Percentiles rank a stretch among this genome's conserved stretches.
These are phyloP conservation scores for Drosophila limbata DNA, from an alignment of 2,888 invertebrate genomes.

Conservation along the genomic window DNA sequence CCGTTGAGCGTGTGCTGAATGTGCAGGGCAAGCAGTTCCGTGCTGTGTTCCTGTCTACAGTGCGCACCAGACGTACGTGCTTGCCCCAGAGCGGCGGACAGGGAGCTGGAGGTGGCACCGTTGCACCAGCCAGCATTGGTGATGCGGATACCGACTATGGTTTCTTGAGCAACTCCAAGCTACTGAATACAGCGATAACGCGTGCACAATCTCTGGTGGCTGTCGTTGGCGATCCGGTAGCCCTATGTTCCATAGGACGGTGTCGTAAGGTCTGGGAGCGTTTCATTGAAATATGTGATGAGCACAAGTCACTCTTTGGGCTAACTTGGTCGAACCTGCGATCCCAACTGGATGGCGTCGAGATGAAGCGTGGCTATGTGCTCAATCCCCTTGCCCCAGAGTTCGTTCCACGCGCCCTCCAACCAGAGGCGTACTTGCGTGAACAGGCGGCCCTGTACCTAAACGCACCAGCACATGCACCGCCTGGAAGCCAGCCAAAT, in stretches of 20 bases:
- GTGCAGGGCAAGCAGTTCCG: slow-evolving; percentile 95
- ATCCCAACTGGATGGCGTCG: slow-evolving; percentile 90
- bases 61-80: slow-evolving; percentile 90
- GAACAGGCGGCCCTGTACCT: slow-evolving; percentile 84
- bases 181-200: slow-evolving; percentile 93
- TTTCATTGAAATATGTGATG: slow-evolving; percentile 90
- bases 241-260: slow-evolving; percentile 91
- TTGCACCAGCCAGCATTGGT: slow-evolving; percentile 57
- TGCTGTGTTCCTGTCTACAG: slow-evolving; percentile 92
- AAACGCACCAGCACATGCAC: slow-evolving; percentile 55
- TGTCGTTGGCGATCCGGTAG: slow-evolving; percentile 94
- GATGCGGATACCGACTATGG: slow-evolving; percentile 90
- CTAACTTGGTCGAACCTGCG: slow-evolving; percentile 90
- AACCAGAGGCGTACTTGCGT: slow-evolving; percentile 86
- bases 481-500: slow-evolving; percentile 55
- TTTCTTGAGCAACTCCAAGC: slow-evolving; percentile 92
- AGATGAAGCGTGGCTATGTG: slow-evolving; percentile 90
- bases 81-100: slow-evolving; percentile 82
- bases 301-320: slow-evolving; percentile 90
- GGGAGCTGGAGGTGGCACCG: slow-evolving; percentile 25
- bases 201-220: slow-evolving; percentile 93
- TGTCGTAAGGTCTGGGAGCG: slow-evolving; percentile 93
- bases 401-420: slow-evolving; percentile 89
- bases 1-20: slow-evolving; percentile 93
- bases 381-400: slow-evolving; percentile 94